Evolutionary conservation across 2,797 vertebrate genomes (phyloP), one percentile per base, ranked within the genome.

Genomic region (Hyperoplus lanceolatus): DNA sequence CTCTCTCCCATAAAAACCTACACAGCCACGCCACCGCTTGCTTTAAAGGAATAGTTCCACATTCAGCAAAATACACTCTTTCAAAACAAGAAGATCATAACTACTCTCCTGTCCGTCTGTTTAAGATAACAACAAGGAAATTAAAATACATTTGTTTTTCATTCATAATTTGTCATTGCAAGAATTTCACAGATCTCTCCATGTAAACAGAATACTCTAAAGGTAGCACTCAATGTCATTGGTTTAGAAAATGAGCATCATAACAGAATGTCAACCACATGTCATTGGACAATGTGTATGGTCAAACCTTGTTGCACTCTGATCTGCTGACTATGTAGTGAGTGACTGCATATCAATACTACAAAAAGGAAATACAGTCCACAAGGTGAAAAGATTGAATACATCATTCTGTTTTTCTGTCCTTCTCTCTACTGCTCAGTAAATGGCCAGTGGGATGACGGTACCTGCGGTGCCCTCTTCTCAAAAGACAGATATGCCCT

Each of bases 401-500:
- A 78, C 21, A 75, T 71, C 54, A 81, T 86, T 80, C 78, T 85
- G 71, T 81, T 64, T 77, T 50, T 58, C 66, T 70, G 79, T 84
- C 70, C 55, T 56, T 70, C 70, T 82, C 84, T 82, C 73, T 62
- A 83, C 75, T 87, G 86, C 87, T 86, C 84, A 83, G 84, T 76
- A 87, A 88, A 89, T 87, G 83, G 83, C 79, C 87, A 60, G 79
- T 87, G 82, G 77, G 80, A 87, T 80, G 82, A 78, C 8, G 11
- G 64, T 45, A 72, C 84, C 85, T 73, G 49, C 67, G 83, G 84
- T 87, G 80, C 73, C 82, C 78, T 76, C 73, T 60, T 82, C 80
- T 80, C 75, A 71, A 68, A 90, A 86, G 79, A 90, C 85, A 81
- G 83, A 88, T 78, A 83, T 88, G 87, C 73, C 62, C 82, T 77